Evolutionary conservation across 2,113 vertebrate genomes (phyloP).

Genomic region (Drymodes brunneopygia): DNA sequence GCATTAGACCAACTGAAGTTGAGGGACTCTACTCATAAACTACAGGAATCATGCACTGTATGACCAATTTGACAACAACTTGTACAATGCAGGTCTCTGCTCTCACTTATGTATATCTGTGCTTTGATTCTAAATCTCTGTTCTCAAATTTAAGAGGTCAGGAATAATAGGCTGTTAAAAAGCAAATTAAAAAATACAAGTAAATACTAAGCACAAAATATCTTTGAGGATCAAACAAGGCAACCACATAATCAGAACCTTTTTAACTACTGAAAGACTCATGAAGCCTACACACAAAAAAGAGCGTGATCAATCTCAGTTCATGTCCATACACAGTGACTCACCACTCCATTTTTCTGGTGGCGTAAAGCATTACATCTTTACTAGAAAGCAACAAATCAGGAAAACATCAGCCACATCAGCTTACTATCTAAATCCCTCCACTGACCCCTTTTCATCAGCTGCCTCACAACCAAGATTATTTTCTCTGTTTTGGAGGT

Average conservation of each 20-base stretch:
- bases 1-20: background rate
- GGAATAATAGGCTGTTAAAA: background rate
- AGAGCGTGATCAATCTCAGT: background rate
- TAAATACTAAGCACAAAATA: background rate
- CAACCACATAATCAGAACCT: background rate
- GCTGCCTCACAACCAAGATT: background rate
- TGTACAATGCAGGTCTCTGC: background rate
- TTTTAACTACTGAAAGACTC: background rate
- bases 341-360: background rate
- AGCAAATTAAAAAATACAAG: background rate
- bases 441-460: slow-evolving; percentile 1
- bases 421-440: slow-evolving; percentile 13
- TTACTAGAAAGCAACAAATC: slow-evolving; percentile 7
- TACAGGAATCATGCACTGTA: background rate
- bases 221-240: background rate
- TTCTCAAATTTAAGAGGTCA: background rate
- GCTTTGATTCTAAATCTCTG: background rate
- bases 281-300: background rate
- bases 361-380: background rate
- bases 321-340: background rate
- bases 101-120: background rate
- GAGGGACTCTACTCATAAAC: background rate
- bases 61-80: background rate
- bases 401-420: background rate
- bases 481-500: background rate